phyloP scores from a whole-genome alignment of 2,113 vertebrate species.

The Phylloscopus trochiloides region DNA sequence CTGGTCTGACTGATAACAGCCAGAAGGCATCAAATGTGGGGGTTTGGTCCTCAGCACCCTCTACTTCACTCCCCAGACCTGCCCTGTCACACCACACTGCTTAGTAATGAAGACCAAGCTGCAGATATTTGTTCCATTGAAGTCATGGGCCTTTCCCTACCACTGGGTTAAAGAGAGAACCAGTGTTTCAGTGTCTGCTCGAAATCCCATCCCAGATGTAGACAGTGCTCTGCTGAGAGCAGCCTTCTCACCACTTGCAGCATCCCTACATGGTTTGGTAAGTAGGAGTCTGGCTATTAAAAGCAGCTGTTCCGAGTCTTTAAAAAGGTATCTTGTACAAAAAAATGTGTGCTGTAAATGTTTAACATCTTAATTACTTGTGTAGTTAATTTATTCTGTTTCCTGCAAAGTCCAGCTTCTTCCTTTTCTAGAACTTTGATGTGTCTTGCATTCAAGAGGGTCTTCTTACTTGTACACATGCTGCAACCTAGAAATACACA shows the following conservation, averaged over 20 bases:
- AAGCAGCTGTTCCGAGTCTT: neutral
- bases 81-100: neutral
- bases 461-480: neutral
- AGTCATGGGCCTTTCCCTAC: neutral
- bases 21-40: neutral
- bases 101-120: neutral
- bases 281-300: neutral
- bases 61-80: neutral
- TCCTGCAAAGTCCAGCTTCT: neutral
- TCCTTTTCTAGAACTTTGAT: neutral
- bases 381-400: neutral
- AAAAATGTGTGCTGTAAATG: neutral
- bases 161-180: neutral
- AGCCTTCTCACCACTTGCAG: neutral
- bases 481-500: neutral
- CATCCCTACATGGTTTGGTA: neutral
- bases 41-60: neutral
- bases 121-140: neutral
- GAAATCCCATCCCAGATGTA: neutral
- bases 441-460: neutral
- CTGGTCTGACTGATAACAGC: rapidly evolving
- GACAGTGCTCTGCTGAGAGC: neutral
- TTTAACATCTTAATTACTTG: neutral
- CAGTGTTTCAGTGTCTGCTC: neutral
- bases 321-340: neutral